Conservation (phyloP, 2,113 vertebrate genomes). For the Pygathrix nemaeus region DNA sequence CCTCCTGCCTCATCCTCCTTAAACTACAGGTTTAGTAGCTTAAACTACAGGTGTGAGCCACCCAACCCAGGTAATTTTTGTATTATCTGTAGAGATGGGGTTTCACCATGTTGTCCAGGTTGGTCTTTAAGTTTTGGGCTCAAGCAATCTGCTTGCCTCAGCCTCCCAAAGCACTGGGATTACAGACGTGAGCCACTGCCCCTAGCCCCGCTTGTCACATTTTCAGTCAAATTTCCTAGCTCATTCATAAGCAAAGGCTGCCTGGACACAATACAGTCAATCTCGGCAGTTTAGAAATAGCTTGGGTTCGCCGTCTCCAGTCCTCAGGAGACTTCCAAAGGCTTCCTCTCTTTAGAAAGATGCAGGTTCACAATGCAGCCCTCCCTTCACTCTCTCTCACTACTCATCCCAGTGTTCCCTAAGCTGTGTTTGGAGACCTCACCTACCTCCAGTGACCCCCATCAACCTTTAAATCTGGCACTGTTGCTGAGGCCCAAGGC, state of each 20-base stretch:
- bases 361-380: rapidly evolving
- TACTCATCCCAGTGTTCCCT: background rate
- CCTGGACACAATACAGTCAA: background rate
- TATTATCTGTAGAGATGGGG: too few species aligned
- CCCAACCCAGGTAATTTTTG: too few species aligned
- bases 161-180: too few species aligned
- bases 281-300: background rate
- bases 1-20: too few species aligned
- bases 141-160: too few species aligned
- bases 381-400: background rate
- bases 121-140: too few species aligned
- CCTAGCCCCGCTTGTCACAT: background rate
- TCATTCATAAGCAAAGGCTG: background rate
- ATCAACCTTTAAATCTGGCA: background rate
- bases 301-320: too few species aligned
- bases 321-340: background rate
- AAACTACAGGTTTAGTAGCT: too few species aligned
- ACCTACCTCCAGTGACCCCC: background rate
- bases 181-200: too few species aligned
- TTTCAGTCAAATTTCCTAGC: background rate
- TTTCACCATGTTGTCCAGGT: too few species aligned
- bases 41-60: too few species aligned
- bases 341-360: background rate
- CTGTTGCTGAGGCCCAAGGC: background rate
- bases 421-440: background rate